Percentiles rank a stretch among this genome's conserved stretches.
These are phyloP conservation scores for Microctenopoma steveboyesi DNA, from an alignment of 2,797 vertebrate species.

Conservation along the genomic window DNA sequence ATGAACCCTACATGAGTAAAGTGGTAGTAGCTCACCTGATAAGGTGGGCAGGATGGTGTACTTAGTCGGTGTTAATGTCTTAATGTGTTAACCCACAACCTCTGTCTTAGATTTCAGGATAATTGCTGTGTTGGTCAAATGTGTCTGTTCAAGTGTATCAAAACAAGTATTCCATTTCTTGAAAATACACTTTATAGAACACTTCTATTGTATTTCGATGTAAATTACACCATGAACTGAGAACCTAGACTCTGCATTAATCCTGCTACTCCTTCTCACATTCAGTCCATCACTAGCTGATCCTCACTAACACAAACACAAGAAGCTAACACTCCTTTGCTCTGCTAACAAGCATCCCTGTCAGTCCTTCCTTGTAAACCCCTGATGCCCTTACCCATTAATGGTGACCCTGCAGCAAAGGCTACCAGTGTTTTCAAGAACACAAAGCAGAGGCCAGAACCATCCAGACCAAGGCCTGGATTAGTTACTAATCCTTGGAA, in stretches of 20 bases:
- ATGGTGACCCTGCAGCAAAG: conserved; percentile 62
- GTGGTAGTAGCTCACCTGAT: too few relatives aligned
- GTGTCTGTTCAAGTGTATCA: neutral
- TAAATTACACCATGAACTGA: neutral
- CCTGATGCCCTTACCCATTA: conserved; percentile 65
- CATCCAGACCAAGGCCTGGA: conserved; percentile 72
- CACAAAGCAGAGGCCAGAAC: conserved; percentile 66
- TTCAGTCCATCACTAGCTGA: conserved; percentile 18
- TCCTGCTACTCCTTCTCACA: conserved; percentile 9
- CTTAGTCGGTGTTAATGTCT: too few relatives aligned
- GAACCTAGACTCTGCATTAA: conserved; percentile 11
- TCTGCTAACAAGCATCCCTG: conserved; percentile 66
- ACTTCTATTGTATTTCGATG: neutral
- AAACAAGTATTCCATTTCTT: neutral
- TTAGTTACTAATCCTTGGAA: conserved; percentile 79
- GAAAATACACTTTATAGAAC: neutral
- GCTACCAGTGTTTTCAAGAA: conserved; percentile 69
- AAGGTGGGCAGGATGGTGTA: too few relatives aligned
- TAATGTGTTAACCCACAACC: too few relatives aligned
- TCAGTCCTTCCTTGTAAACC: conserved; percentile 60
- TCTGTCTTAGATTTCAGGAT: neutral
- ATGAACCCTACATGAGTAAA: too few relatives aligned
- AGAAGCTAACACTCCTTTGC: conserved; percentile 48
- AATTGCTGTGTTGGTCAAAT: neutral
- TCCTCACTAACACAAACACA: conserved; percentile 40